Conservation (phyloP, 2,113 vertebrate species). For the Cryptomyrus ogoouensis region DNA sequence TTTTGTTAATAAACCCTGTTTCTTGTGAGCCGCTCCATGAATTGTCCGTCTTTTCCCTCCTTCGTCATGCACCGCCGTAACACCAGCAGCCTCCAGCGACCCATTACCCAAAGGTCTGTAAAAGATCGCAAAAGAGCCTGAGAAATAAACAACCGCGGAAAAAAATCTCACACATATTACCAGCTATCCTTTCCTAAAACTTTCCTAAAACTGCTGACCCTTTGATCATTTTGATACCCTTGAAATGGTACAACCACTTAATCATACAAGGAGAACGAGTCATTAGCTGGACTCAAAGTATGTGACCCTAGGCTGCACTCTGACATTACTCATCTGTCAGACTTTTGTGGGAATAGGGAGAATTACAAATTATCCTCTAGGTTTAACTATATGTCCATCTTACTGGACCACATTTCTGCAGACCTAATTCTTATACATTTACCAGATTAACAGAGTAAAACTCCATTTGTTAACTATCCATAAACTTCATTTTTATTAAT, state of each 20-base stretch:
- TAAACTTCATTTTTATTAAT: not conserved
- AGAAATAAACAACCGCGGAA: not conserved
- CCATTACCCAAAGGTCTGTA: not conserved
- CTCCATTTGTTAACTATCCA: not conserved
- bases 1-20: not conserved
- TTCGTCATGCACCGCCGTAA: not conserved
- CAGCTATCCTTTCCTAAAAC: not conserved
- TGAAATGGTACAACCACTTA: not conserved
- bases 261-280: not conserved
- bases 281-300: not conserved
- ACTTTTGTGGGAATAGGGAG: not conserved
- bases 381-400: not conserved
- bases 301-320: not conserved
- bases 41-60: not conserved
- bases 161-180: not conserved
- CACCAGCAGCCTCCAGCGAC: not conserved
- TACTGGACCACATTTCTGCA: not conserved
- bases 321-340: not conserved
- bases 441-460: not conserved
- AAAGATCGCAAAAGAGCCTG: not conserved
- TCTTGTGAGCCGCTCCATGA: not conserved
- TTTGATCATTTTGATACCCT: not conserved
- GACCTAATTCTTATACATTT: not conserved
- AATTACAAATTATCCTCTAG: not conserved
- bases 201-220: not conserved